These are phyloP conservation scores for Bungarus multicinctus DNA, from an alignment of 2,113 vertebrate species.

Conservation along the genomic window DNA sequence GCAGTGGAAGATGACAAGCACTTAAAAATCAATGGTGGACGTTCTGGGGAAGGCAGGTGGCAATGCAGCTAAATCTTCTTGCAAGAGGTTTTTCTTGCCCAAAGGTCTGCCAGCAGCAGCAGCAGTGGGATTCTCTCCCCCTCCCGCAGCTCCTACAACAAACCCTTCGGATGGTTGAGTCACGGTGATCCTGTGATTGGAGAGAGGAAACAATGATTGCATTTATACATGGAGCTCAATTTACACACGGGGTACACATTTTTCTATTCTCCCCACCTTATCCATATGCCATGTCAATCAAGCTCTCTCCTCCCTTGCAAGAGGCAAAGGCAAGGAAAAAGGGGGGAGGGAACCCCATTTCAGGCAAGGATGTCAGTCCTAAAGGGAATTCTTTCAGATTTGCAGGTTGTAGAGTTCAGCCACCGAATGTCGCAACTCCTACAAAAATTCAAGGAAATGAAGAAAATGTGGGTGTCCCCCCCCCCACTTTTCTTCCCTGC, in stretches of 20 bases:
- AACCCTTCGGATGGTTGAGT: neutral
- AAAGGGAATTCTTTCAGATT: neutral
- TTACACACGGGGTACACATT: neutral
- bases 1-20: neutral
- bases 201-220: neutral
- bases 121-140: too few relatives aligned
- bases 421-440: neutral
- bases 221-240: neutral
- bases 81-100: neutral
- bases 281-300: neutral
- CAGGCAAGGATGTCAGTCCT: neutral
- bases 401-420: neutral
- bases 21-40: neutral
- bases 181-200: fast-evolving
- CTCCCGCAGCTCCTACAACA: neutral
- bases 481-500: neutral
- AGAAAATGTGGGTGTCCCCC: neutral
- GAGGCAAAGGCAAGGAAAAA: neutral
- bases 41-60: neutral
- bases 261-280: too few relatives aligned
- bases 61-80: neutral
- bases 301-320: neutral
- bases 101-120: neutral
- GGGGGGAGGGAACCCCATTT: neutral
- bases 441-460: neutral